Evolutionary conservation across 2,113 vertebrate species (phyloP).

Genomic region (Corynorhinus townsendii): DNA sequence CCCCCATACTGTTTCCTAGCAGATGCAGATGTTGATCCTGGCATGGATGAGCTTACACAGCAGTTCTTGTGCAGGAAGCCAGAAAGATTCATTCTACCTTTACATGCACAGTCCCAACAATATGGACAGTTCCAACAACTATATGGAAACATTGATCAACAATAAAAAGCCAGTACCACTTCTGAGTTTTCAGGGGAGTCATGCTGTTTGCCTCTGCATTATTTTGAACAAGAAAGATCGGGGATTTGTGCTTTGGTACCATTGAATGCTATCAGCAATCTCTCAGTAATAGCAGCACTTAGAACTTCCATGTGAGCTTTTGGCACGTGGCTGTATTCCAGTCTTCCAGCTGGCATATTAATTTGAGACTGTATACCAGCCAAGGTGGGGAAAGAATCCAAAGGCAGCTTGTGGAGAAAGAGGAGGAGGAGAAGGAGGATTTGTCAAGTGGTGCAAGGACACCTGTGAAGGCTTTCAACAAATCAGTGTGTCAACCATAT

Average conservation of each 20-base stretch:
- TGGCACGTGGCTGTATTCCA: not conserved
- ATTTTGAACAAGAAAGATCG: not conserved
- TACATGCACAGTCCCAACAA: not conserved
- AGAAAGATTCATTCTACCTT: not conserved
- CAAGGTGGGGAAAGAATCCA: constrained; percentile 18
- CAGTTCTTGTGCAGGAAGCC: not conserved
- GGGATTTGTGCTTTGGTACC: not conserved
- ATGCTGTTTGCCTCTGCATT: not conserved
- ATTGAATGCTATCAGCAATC: not conserved
- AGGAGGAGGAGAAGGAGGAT: not conserved
- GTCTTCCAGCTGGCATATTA: constrained; percentile 54
- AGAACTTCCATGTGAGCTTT: constrained; percentile 16
- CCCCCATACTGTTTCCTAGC: not conserved
- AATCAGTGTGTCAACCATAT: not conserved
- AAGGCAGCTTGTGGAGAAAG: not conserved
- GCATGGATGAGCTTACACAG: not conserved
- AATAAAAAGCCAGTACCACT: not conserved
- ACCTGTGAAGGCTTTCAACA: not conserved
- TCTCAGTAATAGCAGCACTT: not conserved
- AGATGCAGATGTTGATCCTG: not conserved
- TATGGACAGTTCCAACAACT: not conserved
- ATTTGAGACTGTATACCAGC: constrained; percentile 23
- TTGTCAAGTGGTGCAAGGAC: not conserved
- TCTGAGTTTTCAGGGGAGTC: not conserved
- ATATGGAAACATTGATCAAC: not conserved